phyloP scores from a whole-genome alignment of 2,113 vertebrate species.

The Polypterus senegalus region DNA sequence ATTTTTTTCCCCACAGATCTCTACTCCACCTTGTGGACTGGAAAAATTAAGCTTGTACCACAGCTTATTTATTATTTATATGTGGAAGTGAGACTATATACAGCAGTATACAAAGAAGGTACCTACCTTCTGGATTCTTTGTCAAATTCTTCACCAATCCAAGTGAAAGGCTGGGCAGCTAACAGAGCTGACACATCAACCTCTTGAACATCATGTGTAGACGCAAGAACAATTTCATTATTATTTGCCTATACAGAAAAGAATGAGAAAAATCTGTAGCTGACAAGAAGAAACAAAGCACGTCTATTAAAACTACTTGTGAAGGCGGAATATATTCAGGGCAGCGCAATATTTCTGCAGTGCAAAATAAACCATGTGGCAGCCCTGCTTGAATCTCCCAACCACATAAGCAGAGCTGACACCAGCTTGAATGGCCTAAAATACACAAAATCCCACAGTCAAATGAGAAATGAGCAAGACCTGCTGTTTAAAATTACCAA shows the following conservation, averaged over 20 bases:
- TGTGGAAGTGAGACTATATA: not conserved
- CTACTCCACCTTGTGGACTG: too few species aligned
- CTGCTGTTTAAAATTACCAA: constrained; percentile 26
- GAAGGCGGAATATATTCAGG: not conserved
- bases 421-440: not conserved
- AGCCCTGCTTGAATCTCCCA: too few species aligned
- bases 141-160: constrained; percentile 95
- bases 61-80: not conserved
- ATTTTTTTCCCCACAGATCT: too few species aligned
- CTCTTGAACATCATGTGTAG: constrained; percentile 94
- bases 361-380: too few species aligned
- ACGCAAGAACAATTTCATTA: constrained; percentile 90
- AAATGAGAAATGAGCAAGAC: not conserved
- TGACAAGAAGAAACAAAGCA: constrained; percentile 6
- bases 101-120: not conserved
- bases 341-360: too few species aligned
- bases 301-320: not conserved
- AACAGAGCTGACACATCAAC: constrained; percentile 83
- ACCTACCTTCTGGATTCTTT: constrained; percentile 84
- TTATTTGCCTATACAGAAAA: constrained; percentile 61
- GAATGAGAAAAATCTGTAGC: constrained; percentile 14
- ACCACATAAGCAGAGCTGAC: too few species aligned
- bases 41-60: too few species aligned
- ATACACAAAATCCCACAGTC: not conserved
- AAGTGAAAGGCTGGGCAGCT: constrained; percentile 81